phyloP scores from a whole-genome alignment of 2,888 invertebrate genomes.

The Spilosoma lubricipeda region DNA sequence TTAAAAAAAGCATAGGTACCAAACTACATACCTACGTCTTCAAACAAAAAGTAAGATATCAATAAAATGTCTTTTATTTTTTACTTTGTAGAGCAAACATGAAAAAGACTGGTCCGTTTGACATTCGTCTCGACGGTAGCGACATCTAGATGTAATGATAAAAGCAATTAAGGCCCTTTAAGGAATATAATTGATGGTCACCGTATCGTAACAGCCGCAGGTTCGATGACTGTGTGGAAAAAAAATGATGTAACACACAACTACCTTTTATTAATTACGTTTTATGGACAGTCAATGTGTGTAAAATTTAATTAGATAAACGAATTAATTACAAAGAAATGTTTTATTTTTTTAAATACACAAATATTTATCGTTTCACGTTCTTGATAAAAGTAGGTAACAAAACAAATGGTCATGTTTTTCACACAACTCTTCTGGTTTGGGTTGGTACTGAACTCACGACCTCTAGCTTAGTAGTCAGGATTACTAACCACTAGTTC shows the following conservation, averaged over 20 bases:
- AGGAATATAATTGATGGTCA: conserved; percentile 68
- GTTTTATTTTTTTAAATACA: too few species aligned
- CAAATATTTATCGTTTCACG: too few species aligned
- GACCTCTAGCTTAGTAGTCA: too few species aligned
- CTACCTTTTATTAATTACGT: conserved; percentile 56
- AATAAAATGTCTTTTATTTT: conserved; percentile 21
- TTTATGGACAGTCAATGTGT: conserved; percentile 50
- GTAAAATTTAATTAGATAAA: too few species aligned
- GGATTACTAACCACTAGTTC: too few species aligned
- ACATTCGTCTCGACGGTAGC: conserved; percentile 56
- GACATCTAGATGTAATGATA: conserved; percentile 70
- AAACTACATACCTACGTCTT: background rate
- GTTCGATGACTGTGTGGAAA: conserved; percentile 54
- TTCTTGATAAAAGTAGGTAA: too few species aligned
- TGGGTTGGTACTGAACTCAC: too few species aligned
- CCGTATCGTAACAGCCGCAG: conserved; percentile 44
- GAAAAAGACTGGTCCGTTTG: conserved; percentile 50
- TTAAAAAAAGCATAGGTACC: background rate
- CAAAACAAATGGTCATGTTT: too few species aligned
- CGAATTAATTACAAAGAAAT: too few species aligned
- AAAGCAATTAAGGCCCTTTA: conserved; percentile 72
- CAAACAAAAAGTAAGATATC: background rate
- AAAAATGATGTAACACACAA: conserved; percentile 36
- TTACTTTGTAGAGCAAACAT: conserved; percentile 29
- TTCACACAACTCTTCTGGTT: too few species aligned